Evolutionary conservation across 53 echinoderm and acorn worm species (phyloP).

Genomic region (Echinometra lucunter): DNA sequence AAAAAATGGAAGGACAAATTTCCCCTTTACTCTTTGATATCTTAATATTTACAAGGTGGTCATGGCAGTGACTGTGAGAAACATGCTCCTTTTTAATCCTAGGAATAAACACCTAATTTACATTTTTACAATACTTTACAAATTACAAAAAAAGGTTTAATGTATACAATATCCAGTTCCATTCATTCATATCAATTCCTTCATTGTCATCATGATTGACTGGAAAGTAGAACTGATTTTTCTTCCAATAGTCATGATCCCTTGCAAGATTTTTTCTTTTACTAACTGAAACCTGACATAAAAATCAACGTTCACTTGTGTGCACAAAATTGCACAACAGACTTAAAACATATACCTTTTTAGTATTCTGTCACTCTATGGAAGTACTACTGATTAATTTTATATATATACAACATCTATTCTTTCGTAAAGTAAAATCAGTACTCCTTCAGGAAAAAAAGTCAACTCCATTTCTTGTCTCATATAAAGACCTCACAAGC

Average conservation of each 20-base stretch:
- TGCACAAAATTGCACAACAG: not conserved
- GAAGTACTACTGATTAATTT: slow-evolving; percentile 14
- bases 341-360: not conserved
- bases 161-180: not conserved
- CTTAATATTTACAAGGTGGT: slow-evolving; percentile 27
- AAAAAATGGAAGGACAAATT: slow-evolving; percentile 28
- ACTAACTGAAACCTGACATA: not conserved
- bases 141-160: slow-evolving; percentile 14
- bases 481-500: not conserved
- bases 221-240: not conserved
- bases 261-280: not conserved
- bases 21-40: not conserved
- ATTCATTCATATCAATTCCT: not conserved
- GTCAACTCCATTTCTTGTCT: slow-evolving; percentile 1
- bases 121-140: slow-evolving; percentile 55
- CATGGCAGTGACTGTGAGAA: slow-evolving; percentile 48
- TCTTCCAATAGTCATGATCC: not conserved
- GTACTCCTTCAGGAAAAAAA: slow-evolving; percentile 20
- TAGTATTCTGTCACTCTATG: slow-evolving; percentile 15
- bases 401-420: slow-evolving; percentile 5
- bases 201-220: not conserved
- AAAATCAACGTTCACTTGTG: not conserved
- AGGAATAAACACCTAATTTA: slow-evolving; percentile 10
- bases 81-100: not conserved
- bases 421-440: not conserved